Conservation (phyloP, 1,140 invertebrate genomes). For the Parapsyche elsis region DNA sequence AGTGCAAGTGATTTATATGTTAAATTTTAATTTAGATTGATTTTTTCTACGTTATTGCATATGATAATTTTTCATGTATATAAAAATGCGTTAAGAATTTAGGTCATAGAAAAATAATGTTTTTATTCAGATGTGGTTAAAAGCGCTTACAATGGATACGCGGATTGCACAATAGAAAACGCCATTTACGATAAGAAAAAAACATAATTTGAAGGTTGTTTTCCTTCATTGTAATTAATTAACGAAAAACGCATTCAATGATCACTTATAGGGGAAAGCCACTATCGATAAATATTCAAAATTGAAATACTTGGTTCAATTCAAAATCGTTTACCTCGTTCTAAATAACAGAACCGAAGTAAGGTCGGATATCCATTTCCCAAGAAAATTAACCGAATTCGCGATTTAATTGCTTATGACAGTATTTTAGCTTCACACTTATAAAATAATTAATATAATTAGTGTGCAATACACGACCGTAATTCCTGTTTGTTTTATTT, state of each 20-base stretch:
- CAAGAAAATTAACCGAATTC: not conserved
- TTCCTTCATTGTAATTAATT: too few relatives aligned
- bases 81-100: not conserved
- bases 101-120: not conserved
- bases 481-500: not conserved
- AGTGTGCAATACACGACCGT: too few relatives aligned
- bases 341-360: not conserved
- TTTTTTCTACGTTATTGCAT: not conserved
- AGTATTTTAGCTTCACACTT: not conserved
- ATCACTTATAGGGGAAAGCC: not conserved
- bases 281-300: conserved; percentile 3
- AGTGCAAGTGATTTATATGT: not conserved
- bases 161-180: not conserved
- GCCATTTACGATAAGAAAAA: too few relatives aligned
- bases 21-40: not conserved
- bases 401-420: conserved; percentile 5
- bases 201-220: too few relatives aligned
- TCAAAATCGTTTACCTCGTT: not conserved
- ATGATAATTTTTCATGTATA: not conserved
- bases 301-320: not conserved
- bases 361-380: conserved; percentile 10
- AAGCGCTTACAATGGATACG: not conserved
- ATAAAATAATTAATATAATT: not conserved
- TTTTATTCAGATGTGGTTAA: not conserved
- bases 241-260: too few relatives aligned